These are phyloP conservation scores for Drosophila hamatofila DNA, from an alignment of 2,888 invertebrate genomes.

Conservation along the genomic window DNA sequence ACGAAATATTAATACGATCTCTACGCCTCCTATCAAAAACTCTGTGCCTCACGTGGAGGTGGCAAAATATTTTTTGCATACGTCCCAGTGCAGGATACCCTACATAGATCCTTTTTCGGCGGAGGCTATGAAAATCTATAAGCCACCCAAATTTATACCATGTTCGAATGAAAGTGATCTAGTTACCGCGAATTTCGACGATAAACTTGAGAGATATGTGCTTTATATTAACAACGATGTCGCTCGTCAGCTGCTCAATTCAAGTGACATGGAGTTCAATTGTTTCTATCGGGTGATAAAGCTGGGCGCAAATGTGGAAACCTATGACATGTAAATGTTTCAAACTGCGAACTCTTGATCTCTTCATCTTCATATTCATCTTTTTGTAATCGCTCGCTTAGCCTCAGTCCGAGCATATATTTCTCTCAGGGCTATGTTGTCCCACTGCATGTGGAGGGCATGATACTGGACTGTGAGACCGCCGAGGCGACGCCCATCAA, in stretches of 20 bases:
- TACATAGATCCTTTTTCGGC: constrained; percentile 87
- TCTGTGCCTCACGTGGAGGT: not conserved
- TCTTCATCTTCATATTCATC: not conserved
- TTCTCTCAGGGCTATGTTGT: constrained; percentile 66
- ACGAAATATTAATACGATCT: not conserved
- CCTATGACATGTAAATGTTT: constrained; percentile 50
- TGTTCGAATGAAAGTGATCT: constrained; percentile 60
- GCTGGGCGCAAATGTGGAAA: constrained; percentile 39
- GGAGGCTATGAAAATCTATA: constrained; percentile 81
- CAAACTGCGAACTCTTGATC: not conserved
- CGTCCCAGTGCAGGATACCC: constrained; percentile 88
- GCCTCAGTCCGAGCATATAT: constrained; percentile 55
- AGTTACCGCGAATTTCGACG: constrained; percentile 44
- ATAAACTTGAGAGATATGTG: constrained; percentile 43
- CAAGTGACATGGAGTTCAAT: constrained; percentile 40
- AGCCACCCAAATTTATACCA: constrained; percentile 38
- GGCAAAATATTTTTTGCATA: constrained; percentile 82
- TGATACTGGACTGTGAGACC: constrained; percentile 83
- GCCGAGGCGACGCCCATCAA: constrained; percentile 57
- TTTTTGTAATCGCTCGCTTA: constrained; percentile 22
- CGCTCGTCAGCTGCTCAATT: constrained; percentile 43
- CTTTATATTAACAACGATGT: constrained; percentile 54
- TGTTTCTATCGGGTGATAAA: constrained; percentile 80
- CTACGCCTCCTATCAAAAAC: not conserved
- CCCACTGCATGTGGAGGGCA: constrained; percentile 67